Evolutionary conservation across 2,113 vertebrate species (phyloP), one percentile per base, ranked within the genome.

Genomic region (Ailurus styani): DNA sequence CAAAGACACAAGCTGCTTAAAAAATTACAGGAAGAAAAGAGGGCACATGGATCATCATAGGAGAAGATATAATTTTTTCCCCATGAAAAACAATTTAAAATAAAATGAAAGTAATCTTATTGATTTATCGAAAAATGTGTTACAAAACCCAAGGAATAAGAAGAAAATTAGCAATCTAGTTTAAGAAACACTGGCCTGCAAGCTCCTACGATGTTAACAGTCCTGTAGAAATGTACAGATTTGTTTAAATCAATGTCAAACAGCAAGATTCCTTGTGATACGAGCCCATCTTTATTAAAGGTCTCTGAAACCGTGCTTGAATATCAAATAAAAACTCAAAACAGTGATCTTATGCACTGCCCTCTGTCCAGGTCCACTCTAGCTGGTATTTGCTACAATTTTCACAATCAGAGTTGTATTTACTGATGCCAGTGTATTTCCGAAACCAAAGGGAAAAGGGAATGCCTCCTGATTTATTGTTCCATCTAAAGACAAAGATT

Each of bases 11-110:
- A 90, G 20, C 70, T 90, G 68, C 85, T 93, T 85, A 52, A 55
- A 89, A 64, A 87, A 54, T 96, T 90, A 79, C 13, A 85, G 55
- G n/a, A 93, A 62, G 78, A 81, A 86, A 84, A 87, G 62, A 95
- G 68, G 57, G 64, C 70, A 62, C 12, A 7, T n/a, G 13, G 57
- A 50, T 66, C 37, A 7, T 77, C 72, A 73, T 11, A 27, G n/a
- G 77, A 87, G 75, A 96, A 34, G 34, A 83, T 84, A 88, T 54
- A 95, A 89, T 94, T 57, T 25, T 34, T 86, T 79, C 29, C 55
- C 14, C 3, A 29, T 40, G 60, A 50, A 96, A 87, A 79, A 72
- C 18, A 87, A 21, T 55, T 95, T 62, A 54, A 81, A 77, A 60
- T 86, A 60, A 93, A 97, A 94, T 50, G 55, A 60, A 93, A 20